Evolutionary conservation across 2,113 vertebrate genomes (phyloP).

Genomic region (Nerophis lumbriciformis): DNA sequence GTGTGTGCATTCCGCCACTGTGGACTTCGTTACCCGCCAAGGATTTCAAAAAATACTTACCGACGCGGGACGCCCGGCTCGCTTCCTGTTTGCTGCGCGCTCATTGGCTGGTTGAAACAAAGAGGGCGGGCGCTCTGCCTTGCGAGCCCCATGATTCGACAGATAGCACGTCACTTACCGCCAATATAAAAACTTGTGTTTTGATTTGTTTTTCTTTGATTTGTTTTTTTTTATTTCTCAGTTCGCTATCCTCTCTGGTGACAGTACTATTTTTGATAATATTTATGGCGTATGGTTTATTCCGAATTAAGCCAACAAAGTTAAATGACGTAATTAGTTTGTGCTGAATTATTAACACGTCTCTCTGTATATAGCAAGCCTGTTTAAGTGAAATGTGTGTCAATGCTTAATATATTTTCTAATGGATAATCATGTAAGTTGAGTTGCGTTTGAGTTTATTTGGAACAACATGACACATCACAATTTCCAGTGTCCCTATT

Average conservation of each 20-base stretch:
- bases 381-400: too few species aligned
- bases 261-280: not conserved
- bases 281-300: not conserved
- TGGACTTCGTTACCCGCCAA: conserved; percentile 70
- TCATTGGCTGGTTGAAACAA: conserved; percentile 50
- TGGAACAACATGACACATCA: too few species aligned
- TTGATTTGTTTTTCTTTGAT: conserved; percentile 12
- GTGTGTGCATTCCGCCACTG: not conserved
- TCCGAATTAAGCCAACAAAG: not conserved
- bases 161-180: conserved; percentile 56
- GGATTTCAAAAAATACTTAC: conserved; percentile 74
- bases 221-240: not conserved
- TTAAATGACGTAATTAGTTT: not conserved
- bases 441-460: too few species aligned
- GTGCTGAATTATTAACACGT: too few species aligned
- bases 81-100: conserved; percentile 13
- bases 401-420: too few species aligned
- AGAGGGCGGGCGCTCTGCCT: conserved; percentile 39
- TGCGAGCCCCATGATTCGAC: conserved; percentile 47
- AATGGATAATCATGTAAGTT: too few species aligned
- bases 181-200: conserved; percentile 34
- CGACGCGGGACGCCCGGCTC: conserved; percentile 65
- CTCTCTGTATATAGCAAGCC: too few species aligned
- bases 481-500: too few species aligned
- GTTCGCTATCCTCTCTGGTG: not conserved